Percentiles rank a stretch among this genome's conserved stretches.
phyloP scores from a whole-genome alignment of 2,888 invertebrate species.

The Catocala sponsa region DNA sequence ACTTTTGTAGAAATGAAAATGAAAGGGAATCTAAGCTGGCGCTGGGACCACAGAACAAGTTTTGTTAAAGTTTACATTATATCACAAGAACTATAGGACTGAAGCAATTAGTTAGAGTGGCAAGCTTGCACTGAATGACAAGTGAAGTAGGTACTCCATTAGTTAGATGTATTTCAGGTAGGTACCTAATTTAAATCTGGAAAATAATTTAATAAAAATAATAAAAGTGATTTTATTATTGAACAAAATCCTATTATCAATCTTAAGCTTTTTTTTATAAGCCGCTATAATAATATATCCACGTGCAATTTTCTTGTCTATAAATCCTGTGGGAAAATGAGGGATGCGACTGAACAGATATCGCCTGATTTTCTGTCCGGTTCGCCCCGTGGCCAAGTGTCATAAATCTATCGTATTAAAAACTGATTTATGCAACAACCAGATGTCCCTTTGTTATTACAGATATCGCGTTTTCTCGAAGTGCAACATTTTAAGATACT shows the following conservation, averaged over 20 bases:
- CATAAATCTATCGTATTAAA: constrained; percentile 62
- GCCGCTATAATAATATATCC: constrained; percentile 38
- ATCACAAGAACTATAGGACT: too few relatives aligned
- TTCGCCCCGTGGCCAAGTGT: constrained; percentile 45
- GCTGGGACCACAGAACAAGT: too few relatives aligned
- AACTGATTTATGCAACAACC: constrained; percentile 57
- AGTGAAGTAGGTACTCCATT: too few relatives aligned
- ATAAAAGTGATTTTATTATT: neutral
- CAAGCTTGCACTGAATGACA: too few relatives aligned
- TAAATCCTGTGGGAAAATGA: constrained; percentile 44
- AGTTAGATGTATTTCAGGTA: too few relatives aligned
- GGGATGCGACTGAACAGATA: constrained; percentile 52
- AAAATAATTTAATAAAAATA: neutral
- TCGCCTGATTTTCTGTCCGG: constrained; percentile 48
- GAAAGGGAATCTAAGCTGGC: too few relatives aligned
- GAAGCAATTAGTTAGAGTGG: too few relatives aligned
- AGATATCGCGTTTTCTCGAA: constrained; percentile 1
- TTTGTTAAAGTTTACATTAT: too few relatives aligned
- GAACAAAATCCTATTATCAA: constrained; percentile 24
- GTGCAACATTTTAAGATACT: neutral
- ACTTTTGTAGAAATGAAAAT: too few relatives aligned
- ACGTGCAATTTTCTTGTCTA: constrained; percentile 49
- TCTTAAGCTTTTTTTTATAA: constrained; percentile 26
- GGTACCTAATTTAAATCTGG: too few relatives aligned
- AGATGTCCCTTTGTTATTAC: neutral